These are phyloP conservation scores for Scolopax mira DNA, from an alignment of 2,113 vertebrate species.

Conservation along the genomic window DNA sequence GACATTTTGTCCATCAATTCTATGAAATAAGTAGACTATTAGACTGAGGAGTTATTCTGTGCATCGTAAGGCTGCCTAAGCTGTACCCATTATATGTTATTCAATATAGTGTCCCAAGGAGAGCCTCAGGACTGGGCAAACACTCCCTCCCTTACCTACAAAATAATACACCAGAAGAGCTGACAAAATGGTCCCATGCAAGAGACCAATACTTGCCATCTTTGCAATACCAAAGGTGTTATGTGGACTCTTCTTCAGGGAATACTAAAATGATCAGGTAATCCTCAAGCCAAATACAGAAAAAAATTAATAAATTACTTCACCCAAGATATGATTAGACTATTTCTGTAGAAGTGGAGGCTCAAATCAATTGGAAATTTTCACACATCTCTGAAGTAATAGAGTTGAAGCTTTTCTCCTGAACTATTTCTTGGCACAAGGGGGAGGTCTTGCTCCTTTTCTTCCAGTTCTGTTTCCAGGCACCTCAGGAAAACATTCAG, in stretches of 20 bases:
- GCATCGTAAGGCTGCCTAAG: neutral
- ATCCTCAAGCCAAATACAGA: neutral
- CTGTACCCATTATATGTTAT: neutral
- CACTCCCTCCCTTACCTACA: neutral
- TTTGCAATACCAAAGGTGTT: neutral
- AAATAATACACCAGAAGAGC: neutral
- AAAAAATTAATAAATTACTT: neutral
- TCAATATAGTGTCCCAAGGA: neutral
- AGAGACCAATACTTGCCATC: accelerated
- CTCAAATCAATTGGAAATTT: neutral
- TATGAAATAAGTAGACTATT: neutral
- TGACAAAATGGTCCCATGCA: neutral
- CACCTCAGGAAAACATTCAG: neutral
- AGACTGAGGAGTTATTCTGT: neutral
- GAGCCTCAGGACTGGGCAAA: neutral
- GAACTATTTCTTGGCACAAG: conserved; percentile 38
- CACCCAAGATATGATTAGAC: neutral
- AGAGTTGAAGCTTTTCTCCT: neutral
- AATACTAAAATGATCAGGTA: neutral
- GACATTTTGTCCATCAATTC: neutral
- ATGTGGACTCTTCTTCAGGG: neutral
- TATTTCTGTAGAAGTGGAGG: neutral
- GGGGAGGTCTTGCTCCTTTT: conserved; percentile 50
- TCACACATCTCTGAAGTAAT: neutral
- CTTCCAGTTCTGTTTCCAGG: neutral